Percentiles rank a stretch among this genome's conserved stretches.
Evolutionary conservation across 2,888 invertebrate species (phyloP).

Genomic region (Nasonia oneida): DNA sequence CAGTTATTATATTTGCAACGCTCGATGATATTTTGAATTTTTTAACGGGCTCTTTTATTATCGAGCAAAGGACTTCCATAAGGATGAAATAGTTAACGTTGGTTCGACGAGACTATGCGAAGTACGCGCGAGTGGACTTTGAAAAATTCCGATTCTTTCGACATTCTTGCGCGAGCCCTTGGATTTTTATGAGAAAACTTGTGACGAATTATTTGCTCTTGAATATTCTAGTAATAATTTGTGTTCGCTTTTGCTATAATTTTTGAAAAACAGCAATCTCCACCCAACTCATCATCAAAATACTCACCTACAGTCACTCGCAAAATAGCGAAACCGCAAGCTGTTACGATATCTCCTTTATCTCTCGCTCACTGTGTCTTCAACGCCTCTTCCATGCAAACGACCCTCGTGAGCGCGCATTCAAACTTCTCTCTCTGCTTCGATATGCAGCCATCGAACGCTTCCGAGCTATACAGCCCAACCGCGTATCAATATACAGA

Average conservation of each 20-base stretch:
- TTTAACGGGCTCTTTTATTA: no score
- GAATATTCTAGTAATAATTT: background rate
- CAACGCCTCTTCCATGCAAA: background rate
- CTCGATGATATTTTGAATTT: no score
- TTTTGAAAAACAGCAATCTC: no score
- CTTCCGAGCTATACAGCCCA: background rate
- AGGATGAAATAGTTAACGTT: background rate
- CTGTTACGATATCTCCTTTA: background rate
- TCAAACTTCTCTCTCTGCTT: background rate
- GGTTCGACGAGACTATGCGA: background rate
- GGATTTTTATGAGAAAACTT: background rate
- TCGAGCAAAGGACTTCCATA: no score
- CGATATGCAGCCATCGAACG: background rate
- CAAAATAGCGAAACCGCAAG: no score
- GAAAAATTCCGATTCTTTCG: background rate
- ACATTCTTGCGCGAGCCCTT: background rate
- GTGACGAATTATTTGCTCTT: background rate
- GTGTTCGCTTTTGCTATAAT: no score
- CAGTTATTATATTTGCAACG: background rate
- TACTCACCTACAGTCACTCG: background rate
- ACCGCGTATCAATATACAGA: background rate
- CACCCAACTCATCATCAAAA: background rate
- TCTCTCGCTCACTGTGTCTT: background rate
- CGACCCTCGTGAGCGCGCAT: background rate
- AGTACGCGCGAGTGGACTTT: background rate